Conservation (phyloP, 2,888 invertebrate species). For the Andrena camellia region DNA sequence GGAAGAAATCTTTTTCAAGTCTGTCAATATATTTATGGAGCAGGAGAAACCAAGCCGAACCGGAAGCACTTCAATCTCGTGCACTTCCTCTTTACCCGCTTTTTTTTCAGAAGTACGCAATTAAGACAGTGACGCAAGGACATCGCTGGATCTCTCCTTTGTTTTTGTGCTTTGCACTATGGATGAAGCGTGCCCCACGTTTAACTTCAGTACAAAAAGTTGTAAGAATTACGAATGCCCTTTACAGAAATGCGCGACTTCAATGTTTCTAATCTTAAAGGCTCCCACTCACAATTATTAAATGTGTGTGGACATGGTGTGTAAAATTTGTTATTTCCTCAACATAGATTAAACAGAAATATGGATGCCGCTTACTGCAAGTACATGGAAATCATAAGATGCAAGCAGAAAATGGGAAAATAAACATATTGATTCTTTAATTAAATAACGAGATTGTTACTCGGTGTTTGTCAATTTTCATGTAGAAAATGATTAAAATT, state of each 20-base stretch:
- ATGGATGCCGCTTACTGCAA: too few relatives aligned
- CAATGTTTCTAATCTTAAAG: too few relatives aligned
- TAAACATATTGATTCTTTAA: neutral
- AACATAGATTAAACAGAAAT: too few relatives aligned
- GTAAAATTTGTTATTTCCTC: too few relatives aligned
- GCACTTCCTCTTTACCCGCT: constrained; percentile 46
- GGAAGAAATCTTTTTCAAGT: constrained; percentile 23
- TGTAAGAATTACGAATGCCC: neutral
- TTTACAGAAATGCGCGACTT: too few relatives aligned
- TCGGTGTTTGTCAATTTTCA: neutral
- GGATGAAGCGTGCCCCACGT: neutral
- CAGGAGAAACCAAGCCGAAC: constrained; percentile 30
- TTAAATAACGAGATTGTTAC: neutral
- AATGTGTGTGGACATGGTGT: too few relatives aligned
- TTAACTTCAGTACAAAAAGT: neutral
- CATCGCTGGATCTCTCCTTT: constrained; percentile 32
- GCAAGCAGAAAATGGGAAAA: neutral
- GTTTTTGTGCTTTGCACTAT: constrained; percentile 20
- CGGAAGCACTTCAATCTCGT: constrained; percentile 58
- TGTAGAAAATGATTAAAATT: neutral
- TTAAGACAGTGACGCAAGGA: constrained; percentile 59
- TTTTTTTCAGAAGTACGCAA: constrained; percentile 57
- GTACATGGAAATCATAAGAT: neutral
- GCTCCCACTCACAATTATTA: too few relatives aligned
- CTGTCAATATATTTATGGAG: constrained; percentile 24